Evolutionary conservation across 1,140 invertebrate species (phyloP).

Genomic region (Apis florea): DNA sequence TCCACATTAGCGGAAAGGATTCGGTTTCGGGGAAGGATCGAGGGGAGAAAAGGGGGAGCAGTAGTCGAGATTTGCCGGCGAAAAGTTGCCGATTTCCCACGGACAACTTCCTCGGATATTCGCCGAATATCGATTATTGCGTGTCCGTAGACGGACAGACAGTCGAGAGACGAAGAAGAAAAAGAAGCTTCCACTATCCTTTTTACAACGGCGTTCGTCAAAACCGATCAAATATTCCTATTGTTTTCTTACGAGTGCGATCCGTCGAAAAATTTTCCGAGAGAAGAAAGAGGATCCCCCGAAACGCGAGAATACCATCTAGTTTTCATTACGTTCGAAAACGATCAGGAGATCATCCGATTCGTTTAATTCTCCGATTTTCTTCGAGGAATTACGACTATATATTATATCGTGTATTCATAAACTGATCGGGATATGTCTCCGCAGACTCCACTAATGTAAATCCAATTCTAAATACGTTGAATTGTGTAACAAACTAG

Average conservation of each 20-base stretch:
- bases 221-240: background rate
- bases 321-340: too few relatives aligned
- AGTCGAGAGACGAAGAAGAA: background rate
- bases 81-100: constrained; percentile 39
- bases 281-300: constrained; percentile 1
- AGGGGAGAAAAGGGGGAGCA: constrained; percentile 44
- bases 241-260: background rate
- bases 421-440: too few relatives aligned
- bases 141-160: too few relatives aligned
- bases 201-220: background rate
- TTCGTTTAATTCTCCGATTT: too few relatives aligned
- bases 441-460: too few relatives aligned
- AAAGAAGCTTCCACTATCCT: background rate
- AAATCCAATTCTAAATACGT: too few relatives aligned
- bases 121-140: constrained; percentile 56
- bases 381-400: too few relatives aligned
- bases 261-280: background rate
- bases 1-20: too few relatives aligned
- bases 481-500: too few relatives aligned
- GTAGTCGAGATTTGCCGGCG: constrained; percentile 44
- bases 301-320: too few relatives aligned
- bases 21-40: background rate
- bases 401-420: too few relatives aligned
- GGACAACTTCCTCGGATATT: constrained; percentile 25
- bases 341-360: too few relatives aligned